phyloP scores from a whole-genome alignment of 2,888 invertebrate species.

The Xanthia icteritia region DNA sequence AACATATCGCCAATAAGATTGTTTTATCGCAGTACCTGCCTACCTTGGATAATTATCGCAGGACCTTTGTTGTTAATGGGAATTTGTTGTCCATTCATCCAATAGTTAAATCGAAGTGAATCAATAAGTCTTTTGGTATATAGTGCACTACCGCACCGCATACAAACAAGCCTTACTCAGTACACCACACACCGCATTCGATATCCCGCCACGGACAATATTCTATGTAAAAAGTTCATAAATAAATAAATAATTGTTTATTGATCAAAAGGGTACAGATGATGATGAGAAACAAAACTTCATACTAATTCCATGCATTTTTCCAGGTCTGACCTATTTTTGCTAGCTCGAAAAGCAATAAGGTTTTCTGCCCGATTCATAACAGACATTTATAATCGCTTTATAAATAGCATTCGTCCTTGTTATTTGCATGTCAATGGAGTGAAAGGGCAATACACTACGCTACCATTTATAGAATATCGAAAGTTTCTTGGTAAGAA shows the following conservation, averaged over 20 bases:
- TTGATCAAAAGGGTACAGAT: too few relatives aligned
- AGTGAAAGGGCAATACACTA: constrained; percentile 23
- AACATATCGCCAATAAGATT: background rate
- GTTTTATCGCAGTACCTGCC: constrained; percentile 10
- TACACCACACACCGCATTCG: background rate
- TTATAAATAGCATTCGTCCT: constrained; percentile 34
- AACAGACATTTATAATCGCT: constrained; percentile 29
- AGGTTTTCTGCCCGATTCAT: background rate
- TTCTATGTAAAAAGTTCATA: too few relatives aligned
- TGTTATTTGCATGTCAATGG: constrained; percentile 25
- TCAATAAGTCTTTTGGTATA: background rate
- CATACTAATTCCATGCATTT: background rate
- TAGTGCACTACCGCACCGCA: background rate
- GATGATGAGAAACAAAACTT: too few relatives aligned
- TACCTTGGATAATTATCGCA: background rate
- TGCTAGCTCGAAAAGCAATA: background rate
- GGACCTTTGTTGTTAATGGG: background rate
- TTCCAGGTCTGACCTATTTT: background rate
- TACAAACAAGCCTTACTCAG: background rate
- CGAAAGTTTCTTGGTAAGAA: constrained; percentile 47
- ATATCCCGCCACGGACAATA: too few relatives aligned
- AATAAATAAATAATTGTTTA: too few relatives aligned
- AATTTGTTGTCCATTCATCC: background rate
- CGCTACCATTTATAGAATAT: constrained; percentile 11
- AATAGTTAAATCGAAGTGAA: background rate